phyloP scores from a whole-genome alignment of 2,888 invertebrate species.

The Cactoblastis cactorum region DNA sequence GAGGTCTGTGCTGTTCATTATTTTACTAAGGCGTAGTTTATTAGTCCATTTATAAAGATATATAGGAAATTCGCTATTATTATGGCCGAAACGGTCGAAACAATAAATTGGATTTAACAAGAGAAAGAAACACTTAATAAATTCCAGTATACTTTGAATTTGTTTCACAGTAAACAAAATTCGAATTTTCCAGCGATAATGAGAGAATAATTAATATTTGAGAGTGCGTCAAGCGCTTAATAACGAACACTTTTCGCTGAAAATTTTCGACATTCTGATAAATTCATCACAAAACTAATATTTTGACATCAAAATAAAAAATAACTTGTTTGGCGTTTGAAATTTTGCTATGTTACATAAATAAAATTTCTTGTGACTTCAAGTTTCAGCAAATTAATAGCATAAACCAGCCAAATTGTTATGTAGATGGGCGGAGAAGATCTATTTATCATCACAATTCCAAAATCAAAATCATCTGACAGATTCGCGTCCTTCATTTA shows the following conservation, averaged over 20 bases:
- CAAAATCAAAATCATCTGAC: neutral
- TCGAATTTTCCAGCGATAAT: neutral
- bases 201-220: neutral
- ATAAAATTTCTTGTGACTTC: neutral
- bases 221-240: neutral
- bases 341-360: neutral
- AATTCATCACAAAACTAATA: neutral
- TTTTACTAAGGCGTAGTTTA: too few species aligned
- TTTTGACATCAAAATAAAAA: too few species aligned
- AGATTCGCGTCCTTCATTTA: conserved; percentile 1
- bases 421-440: too few species aligned
- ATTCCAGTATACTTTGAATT: too few species aligned
- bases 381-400: neutral
- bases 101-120: too few species aligned
- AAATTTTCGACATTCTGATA: too few species aligned
- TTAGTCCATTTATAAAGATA: too few species aligned
- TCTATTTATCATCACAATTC: neutral
- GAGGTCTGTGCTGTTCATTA: too few species aligned
- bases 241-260: neutral
- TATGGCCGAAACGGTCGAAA: too few species aligned
- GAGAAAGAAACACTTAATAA: neutral
- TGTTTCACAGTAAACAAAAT: neutral
- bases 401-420: too few species aligned
- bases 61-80: too few species aligned
- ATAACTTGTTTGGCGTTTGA: too few species aligned